These are phyloP conservation scores for Microctenopoma steveboyesi DNA, from an alignment of 2,797 vertebrate genomes.

Conservation along the genomic window DNA sequence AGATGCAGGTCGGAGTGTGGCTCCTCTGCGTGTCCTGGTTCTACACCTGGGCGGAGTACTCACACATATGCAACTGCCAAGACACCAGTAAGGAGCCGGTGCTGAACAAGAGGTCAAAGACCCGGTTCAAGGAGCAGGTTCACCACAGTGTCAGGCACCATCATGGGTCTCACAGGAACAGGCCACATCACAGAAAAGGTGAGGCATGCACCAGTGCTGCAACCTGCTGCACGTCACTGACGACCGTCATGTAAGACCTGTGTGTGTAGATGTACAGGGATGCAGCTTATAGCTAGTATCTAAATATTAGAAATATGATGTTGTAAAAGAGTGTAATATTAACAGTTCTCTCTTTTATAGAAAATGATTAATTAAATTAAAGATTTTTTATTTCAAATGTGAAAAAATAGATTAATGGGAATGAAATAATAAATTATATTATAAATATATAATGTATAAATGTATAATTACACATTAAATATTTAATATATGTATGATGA, in stretches of 20 bases:
- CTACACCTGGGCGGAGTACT: slow-evolving; percentile 70
- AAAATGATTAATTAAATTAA: too few species aligned
- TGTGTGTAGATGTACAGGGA: neutral
- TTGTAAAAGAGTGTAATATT: too few species aligned
- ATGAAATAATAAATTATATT: too few species aligned
- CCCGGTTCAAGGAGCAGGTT: slow-evolving; percentile 66
- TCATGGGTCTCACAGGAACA: slow-evolving; percentile 65
- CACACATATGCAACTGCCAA: slow-evolving; percentile 70
- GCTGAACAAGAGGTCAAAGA: slow-evolving; percentile 57
- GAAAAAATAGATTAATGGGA: too few species aligned
- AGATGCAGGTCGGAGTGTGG: slow-evolving; percentile 78
- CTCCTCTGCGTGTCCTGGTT: slow-evolving; percentile 74
- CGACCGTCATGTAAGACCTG: neutral
- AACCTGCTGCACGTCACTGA: neutral
- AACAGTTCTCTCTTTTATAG: too few species aligned
- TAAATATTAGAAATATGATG: too few species aligned
- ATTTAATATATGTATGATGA: too few species aligned
- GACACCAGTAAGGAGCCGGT: slow-evolving; percentile 69
- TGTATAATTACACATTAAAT: too few species aligned
- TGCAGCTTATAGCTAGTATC: neutral
- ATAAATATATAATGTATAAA: too few species aligned
- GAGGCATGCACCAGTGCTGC: neutral
- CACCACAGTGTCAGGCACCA: slow-evolving; percentile 66
- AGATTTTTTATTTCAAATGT: too few species aligned
- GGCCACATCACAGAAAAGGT: slow-evolving; percentile 83